Conservation (phyloP, 2,113 vertebrate genomes). For the Anas platyrhynchos region DNA sequence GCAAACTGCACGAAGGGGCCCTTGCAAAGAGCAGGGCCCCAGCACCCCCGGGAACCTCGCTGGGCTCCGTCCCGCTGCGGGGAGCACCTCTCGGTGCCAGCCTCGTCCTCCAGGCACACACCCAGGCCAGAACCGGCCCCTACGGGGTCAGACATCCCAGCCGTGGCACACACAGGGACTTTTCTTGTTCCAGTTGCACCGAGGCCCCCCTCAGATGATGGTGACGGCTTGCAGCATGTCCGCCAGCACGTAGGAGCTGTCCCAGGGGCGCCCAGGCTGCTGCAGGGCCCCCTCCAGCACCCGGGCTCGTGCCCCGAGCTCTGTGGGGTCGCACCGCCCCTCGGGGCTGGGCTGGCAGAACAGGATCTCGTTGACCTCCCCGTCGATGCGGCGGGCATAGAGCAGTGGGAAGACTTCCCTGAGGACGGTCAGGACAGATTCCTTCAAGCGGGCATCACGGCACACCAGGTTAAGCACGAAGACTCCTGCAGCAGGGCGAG, state of each 20-base stretch:
- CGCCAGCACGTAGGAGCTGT: slow-evolving; percentile 79
- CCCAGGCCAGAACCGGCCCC: background rate
- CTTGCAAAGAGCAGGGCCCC: background rate
- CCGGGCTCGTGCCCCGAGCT: slow-evolving; percentile 76
- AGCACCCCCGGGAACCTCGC: no score
- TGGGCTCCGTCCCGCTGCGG: background rate
- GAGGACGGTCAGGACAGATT: slow-evolving; percentile 81
- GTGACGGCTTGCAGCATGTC: slow-evolving; percentile 85
- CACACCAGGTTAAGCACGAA: slow-evolving; percentile 96
- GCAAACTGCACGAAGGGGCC: background rate
- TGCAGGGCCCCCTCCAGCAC: slow-evolving; percentile 81
- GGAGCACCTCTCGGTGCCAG: accelerated
- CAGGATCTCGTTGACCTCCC: slow-evolving; percentile 91
- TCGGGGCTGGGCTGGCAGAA: slow-evolving; percentile 73
- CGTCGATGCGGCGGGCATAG: slow-evolving; percentile 82
- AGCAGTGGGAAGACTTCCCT: slow-evolving; percentile 83
- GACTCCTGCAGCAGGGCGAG: slow-evolving; percentile 76
- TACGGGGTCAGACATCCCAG: accelerated
- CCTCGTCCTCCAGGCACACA: background rate
- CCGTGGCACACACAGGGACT: accelerated
- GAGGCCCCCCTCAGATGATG: slow-evolving; percentile 74
- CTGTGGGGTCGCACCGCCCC: background rate
- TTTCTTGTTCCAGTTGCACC: accelerated
- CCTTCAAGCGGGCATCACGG: slow-evolving; percentile 83
- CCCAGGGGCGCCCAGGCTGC: slow-evolving; percentile 67